These are phyloP conservation scores for Eilema caniola DNA, from an alignment of 2,888 invertebrate genomes.

Conservation along the genomic window DNA sequence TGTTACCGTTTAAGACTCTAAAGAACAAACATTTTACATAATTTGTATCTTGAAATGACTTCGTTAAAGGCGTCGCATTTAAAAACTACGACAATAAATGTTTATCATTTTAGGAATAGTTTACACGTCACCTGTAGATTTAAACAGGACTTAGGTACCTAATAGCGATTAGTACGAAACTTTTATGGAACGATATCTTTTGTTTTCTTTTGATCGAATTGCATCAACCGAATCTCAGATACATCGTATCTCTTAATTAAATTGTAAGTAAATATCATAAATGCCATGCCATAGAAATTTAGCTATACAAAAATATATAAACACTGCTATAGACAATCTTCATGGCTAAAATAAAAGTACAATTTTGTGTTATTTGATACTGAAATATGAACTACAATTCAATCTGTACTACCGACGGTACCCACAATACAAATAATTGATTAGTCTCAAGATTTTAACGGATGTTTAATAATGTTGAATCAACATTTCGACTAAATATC, in stretches of 20 bases:
- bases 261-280: background rate
- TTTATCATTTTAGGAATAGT: background rate
- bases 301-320: background rate
- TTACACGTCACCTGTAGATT: background rate
- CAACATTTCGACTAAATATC: constrained; percentile 25
- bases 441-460: background rate
- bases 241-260: background rate
- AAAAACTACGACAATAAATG: background rate
- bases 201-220: background rate
- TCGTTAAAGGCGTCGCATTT: background rate
- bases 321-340: background rate
- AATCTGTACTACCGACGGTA: background rate
- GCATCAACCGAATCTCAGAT: background rate
- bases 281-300: too few relatives aligned
- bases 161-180: too few relatives aligned
- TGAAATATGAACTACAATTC: background rate
- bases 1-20: background rate
- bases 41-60: background rate
- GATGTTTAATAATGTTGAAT: background rate
- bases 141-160: too few relatives aligned
- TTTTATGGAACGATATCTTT: background rate
- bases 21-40: background rate
- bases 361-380: background rate
- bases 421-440: background rate
- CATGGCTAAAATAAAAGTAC: background rate